Evolutionary conservation across 2,888 invertebrate species (phyloP), one percentile per base, ranked within the genome.

Genomic region (Cryptocephalus primarius): DNA sequence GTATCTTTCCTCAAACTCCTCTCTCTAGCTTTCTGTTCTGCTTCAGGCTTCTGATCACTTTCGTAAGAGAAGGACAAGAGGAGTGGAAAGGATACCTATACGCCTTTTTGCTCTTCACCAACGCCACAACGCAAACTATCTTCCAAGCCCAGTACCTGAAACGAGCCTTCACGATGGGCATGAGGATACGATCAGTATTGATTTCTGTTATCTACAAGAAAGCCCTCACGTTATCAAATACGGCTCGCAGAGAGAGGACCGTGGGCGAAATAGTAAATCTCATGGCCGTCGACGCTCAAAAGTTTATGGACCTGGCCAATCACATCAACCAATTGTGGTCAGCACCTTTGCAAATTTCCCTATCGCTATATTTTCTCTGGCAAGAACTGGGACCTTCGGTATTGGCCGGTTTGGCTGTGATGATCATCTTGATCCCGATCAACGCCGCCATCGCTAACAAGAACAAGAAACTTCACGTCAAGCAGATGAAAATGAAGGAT

Each of bases 1-100:
- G 22, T 22, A 22, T 22, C 6, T 22, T 22, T 6, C 22, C 22
- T 22, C 3, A 22, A 22, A 6, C 6, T 22, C 22, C 2, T 22
- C 22, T 6, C 22, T 22, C 22, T 22, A 22, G 6, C 22, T 22
- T 36, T 31, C 14, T 38, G 9, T 42, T 42, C 9, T 31, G 13
- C 51, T 54, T 48, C 39, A 59, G 60, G 34, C 40, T 58, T 11
- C 54, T 71, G 11, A 72, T 71, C 42, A 60, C 54, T 8, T 70
- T 66, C 58, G 66, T 69, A 1, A 61, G 57, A 22, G 48, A 55
- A 32, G 60, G 62, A 1, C 61, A 67, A 31, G 62, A 63, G 36
- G 11, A 49, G 12, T 80, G 80, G 79, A 74, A 75, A 59, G 80
- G 82, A 9, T 72, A 76, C 55, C 60, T 76, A 12, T 79, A 76